phyloP scores from a whole-genome alignment of 2,888 invertebrate species.

The Limnephilus lunatus region DNA sequence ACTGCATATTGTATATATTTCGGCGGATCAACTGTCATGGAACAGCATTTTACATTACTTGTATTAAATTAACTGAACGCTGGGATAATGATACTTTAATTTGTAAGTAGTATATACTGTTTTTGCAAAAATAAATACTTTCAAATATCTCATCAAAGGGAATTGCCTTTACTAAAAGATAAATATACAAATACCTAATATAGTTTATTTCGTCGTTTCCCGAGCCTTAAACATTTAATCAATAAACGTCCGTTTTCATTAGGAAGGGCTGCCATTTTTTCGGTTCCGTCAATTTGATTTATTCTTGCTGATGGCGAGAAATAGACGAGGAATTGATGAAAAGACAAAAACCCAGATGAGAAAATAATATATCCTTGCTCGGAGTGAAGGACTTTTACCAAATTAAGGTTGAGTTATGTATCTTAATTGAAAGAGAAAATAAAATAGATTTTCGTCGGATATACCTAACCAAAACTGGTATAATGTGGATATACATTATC shows the following conservation, averaged over 20 bases:
- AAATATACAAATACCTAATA: background rate
- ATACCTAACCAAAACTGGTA: background rate
- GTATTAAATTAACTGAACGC: too few relatives aligned
- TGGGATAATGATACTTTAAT: too few relatives aligned
- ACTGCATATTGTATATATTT: too few relatives aligned
- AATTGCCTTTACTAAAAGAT: background rate
- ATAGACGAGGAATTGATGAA: background rate
- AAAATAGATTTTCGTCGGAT: background rate
- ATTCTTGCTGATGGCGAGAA: constrained; percentile 2
- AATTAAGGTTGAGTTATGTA: background rate
- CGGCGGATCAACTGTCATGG: too few relatives aligned
- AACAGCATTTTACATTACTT: too few relatives aligned
- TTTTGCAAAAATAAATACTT: too few relatives aligned
- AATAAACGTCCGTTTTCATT: constrained; percentile 2
- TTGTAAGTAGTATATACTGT: too few relatives aligned
- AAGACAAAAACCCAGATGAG: constrained; percentile 2
- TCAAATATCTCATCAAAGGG: background rate
- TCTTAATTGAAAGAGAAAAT: background rate
- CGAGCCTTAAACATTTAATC: background rate
- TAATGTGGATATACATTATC: too few relatives aligned
- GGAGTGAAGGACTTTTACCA: background rate
- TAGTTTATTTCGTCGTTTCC: background rate
- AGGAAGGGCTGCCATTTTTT: background rate
- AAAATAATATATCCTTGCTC: background rate
- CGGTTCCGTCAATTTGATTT: background rate